Percentiles rank a stretch among this genome's conserved stretches.
Evolutionary conservation across 1,140 invertebrate genomes (phyloP).

Genomic region (Scaptomyza hsui): DNA sequence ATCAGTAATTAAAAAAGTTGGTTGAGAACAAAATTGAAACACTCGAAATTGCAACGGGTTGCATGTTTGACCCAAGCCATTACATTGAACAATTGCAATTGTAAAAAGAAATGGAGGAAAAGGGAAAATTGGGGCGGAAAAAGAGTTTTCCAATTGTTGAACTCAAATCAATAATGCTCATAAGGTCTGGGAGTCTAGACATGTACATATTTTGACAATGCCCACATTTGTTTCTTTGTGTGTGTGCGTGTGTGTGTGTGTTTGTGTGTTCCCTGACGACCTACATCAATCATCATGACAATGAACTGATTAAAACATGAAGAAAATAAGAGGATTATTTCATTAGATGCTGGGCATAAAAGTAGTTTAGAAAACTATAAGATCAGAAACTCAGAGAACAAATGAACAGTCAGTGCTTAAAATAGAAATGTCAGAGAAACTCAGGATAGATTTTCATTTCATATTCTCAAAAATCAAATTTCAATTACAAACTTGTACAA

Average conservation of each 20-base stretch:
- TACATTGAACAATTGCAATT: slow-evolving; percentile 18
- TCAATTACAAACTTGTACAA: neutral
- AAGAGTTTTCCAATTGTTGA: neutral
- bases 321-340: slow-evolving; percentile 44
- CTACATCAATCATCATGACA: slow-evolving; percentile 52
- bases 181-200: slow-evolving; percentile 16
- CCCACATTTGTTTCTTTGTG: slow-evolving; percentile 18
- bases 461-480: neutral
- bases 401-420: neutral
- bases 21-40: slow-evolving; percentile 6
- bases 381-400: neutral
- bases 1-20: slow-evolving; percentile 75
- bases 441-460: neutral
- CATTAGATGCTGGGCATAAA: neutral
- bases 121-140: neutral
- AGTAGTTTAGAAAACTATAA: neutral
- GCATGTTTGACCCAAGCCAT: slow-evolving; percentile 22
- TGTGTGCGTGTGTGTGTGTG: neutral
- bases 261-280: slow-evolving; percentile 9
- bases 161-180: slow-evolving; percentile 17
- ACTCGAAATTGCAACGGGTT: slow-evolving; percentile 36
- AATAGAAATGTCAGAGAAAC: slow-evolving; percentile 10
- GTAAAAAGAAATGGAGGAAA: too few species aligned
- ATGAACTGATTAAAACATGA: slow-evolving; percentile 54
- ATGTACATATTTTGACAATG: slow-evolving; percentile 30